Evolutionary conservation across 2,888 invertebrate species (phyloP).

Genomic region (Sinhomidia bicolor): DNA sequence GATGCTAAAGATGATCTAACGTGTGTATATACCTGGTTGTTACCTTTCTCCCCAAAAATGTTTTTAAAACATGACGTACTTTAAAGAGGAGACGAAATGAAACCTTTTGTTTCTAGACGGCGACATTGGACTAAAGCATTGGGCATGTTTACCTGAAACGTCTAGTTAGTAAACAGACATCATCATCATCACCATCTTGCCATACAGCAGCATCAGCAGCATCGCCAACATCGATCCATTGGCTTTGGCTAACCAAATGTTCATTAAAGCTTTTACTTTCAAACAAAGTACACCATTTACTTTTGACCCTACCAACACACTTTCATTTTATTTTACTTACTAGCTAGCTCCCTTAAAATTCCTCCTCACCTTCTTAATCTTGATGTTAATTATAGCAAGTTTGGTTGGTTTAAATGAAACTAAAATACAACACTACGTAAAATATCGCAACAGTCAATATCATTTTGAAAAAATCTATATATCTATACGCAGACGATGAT

Average conservation of each 20-base stretch:
- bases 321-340: no score
- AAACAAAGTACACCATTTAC: not conserved
- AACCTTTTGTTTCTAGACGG: conserved; percentile 73
- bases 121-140: conserved; percentile 68
- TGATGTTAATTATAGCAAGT: conserved; percentile 66
- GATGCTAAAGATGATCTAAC: conserved; percentile 7
- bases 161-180: conserved; percentile 26
- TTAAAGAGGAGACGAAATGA: conserved; percentile 58
- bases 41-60: conserved; percentile 1
- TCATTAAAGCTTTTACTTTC: conserved; percentile 43
- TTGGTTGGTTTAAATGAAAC: conserved; percentile 35
- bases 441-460: not conserved
- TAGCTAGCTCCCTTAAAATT: conserved; percentile 50
- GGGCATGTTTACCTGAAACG: no score
- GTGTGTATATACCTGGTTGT: not conserved
- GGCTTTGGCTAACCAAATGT: conserved; percentile 39
- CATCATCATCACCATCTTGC: conserved; percentile 20
- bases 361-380: conserved; percentile 31
- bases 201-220: no score
- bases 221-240: conserved; percentile 50
- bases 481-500: not conserved
- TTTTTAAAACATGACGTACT: not conserved
- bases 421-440: conserved; percentile 27
- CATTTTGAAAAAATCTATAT: not conserved
- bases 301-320: not conserved